Evolutionary conservation across 2,113 vertebrate genomes (phyloP).

Genomic region (Bagarius yarrelli): DNA sequence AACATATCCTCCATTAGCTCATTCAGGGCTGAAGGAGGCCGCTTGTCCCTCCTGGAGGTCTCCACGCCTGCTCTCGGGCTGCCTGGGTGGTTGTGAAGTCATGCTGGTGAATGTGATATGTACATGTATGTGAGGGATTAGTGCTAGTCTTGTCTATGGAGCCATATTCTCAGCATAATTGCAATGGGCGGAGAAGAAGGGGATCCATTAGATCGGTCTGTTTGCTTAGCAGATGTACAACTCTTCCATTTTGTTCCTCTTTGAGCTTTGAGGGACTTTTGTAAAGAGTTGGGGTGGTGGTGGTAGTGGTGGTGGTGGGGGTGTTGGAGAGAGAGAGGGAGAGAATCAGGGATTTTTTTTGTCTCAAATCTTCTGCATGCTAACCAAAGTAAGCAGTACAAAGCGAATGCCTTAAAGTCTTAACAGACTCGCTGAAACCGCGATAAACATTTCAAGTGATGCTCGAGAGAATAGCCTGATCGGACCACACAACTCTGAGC

Average conservation of each 20-base stretch:
- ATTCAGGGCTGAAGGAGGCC: conserved; percentile 77
- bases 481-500: conserved; percentile 77
- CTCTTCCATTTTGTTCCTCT: conserved; percentile 73
- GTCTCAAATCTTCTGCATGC: conserved; percentile 76
- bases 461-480: conserved; percentile 79
- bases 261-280: conserved; percentile 71
- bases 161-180: conserved; percentile 84
- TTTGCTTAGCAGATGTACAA: conserved; percentile 81
- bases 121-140: conserved; percentile 88
- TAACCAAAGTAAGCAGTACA: conserved; percentile 76
- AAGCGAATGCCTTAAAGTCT: conserved; percentile 70
- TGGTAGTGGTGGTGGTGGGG: not conserved
- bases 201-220: conserved; percentile 82
- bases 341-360: conserved; percentile 63
- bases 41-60: conserved; percentile 72
- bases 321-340: not conserved
- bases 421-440: conserved; percentile 59
- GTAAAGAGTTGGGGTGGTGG: conserved; percentile 55
- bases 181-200: conserved; percentile 82
- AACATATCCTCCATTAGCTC: conserved; percentile 86
- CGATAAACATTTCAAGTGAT: conserved; percentile 79
- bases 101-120: conserved; percentile 78
- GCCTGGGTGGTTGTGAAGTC: conserved; percentile 94
- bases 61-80: conserved; percentile 69
- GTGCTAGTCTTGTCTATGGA: conserved; percentile 74